Evolutionary conservation across 1,140 invertebrate species (phyloP).

Genomic region (Leptoteleia sp.): DNA sequence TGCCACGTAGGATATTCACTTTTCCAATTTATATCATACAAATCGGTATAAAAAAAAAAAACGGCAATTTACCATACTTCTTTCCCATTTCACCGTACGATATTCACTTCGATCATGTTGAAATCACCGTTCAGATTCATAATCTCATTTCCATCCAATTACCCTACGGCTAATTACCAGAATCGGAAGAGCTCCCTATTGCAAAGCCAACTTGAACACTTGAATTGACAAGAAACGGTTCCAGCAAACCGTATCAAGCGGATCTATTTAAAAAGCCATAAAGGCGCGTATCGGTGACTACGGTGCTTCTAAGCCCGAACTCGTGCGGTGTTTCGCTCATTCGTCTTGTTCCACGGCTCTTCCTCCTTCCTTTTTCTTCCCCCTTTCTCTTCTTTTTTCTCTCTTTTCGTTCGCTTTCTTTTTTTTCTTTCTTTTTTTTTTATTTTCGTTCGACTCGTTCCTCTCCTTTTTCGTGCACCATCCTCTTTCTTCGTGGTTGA

Average conservation of each 20-base stretch:
- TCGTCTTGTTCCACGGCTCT: slow-evolving; percentile 51
- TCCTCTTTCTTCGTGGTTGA: slow-evolving; percentile 19
- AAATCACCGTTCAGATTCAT: slow-evolving; percentile 21
- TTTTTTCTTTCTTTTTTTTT: too few species aligned
- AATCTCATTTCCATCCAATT: slow-evolving; percentile 43
- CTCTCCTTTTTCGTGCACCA: slow-evolving; percentile 3
- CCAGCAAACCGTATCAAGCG: slow-evolving; percentile 18
- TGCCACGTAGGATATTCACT: too few species aligned
- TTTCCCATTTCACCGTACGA: too few species aligned
- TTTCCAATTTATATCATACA: too few species aligned
- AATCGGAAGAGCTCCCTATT: slow-evolving; percentile 6
- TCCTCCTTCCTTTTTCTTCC: slow-evolving; percentile 34
- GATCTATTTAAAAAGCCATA: slow-evolving; percentile 63
- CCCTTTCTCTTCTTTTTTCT: too few species aligned
- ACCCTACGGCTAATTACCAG: slow-evolving; percentile 27
- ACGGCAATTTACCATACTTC: too few species aligned
- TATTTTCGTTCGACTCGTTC: slow-evolving; percentile 2
- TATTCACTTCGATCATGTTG: too few species aligned
- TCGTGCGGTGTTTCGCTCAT: slow-evolving; percentile 51
- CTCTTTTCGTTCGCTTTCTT: too few species aligned
- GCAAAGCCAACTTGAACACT: neutral
- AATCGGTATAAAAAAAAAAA: too few species aligned
- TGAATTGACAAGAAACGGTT: slow-evolving; percentile 28
- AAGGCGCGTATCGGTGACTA: slow-evolving; percentile 31
- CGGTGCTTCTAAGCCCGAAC: slow-evolving; percentile 26